These are phyloP conservation scores for Drosophila quinaria DNA, from an alignment of 2,888 invertebrate genomes.

Conservation along the genomic window DNA sequence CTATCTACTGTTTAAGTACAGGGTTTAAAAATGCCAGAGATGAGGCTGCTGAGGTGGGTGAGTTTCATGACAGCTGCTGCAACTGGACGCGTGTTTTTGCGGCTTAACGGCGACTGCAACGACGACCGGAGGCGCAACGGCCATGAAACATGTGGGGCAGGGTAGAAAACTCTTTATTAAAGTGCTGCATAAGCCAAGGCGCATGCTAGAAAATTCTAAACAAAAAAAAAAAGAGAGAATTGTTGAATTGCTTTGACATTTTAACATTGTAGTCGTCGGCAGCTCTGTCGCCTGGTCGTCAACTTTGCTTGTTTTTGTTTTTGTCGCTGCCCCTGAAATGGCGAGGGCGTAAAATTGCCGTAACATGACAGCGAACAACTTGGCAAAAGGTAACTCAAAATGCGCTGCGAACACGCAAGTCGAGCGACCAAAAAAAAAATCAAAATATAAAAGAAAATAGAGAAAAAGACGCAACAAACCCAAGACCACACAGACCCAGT, in stretches of 20 bases:
- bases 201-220: conserved; percentile 32
- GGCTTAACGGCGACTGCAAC: conserved; percentile 58
- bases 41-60: not conserved
- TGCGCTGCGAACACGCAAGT: conserved; percentile 70
- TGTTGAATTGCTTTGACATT: conserved; percentile 60
- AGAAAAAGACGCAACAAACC: conserved; percentile 30
- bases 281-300: conserved; percentile 43
- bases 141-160: conserved; percentile 4
- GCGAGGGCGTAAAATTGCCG: conserved; percentile 79
- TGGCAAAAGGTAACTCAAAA: conserved; percentile 75
- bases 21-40: conserved; percentile 25
- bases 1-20: not conserved
- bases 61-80: conserved; percentile 31
- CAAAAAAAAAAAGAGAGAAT: conserved; percentile 20
- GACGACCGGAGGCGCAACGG: conserved; percentile 10
- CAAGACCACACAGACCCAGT: conserved; percentile 1
- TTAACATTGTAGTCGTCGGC: conserved; percentile 47
- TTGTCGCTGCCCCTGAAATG: conserved; percentile 65
- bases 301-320: conserved; percentile 28
- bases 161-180: conserved; percentile 41
- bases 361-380: conserved; percentile 79
- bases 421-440: conserved; percentile 13
- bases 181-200: conserved; percentile 65
- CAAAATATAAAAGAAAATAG: not conserved
- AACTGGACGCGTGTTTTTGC: conserved; percentile 56